Evolutionary conservation across 2,797 vertebrate genomes (phyloP).

Genomic region (Onychomys torridus): DNA sequence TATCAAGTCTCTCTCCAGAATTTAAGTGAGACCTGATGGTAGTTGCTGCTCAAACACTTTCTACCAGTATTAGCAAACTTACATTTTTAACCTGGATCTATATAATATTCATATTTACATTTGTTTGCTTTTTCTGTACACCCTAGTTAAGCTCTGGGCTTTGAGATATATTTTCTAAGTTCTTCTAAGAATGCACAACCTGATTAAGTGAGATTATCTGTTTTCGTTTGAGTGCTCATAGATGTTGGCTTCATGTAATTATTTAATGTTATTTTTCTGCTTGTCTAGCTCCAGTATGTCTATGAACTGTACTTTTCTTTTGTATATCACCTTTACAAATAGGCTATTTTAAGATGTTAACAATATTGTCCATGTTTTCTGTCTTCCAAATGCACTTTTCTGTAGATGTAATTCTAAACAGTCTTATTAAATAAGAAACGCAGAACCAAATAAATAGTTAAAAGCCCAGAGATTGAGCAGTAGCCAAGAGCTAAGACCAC

Average conservation of each 20-base stretch:
- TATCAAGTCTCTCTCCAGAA: neutral
- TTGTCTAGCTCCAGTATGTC: neutral
- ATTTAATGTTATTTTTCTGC: neutral
- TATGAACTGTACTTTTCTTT: neutral
- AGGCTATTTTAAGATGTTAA: neutral
- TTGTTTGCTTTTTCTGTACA: neutral
- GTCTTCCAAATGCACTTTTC: neutral
- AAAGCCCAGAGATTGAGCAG: no score
- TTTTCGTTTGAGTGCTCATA: neutral
- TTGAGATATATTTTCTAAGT: neutral
- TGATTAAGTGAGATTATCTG: neutral
- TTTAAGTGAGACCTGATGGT: neutral
- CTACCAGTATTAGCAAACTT: neutral
- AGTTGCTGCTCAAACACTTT: neutral
- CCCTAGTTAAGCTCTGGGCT: neutral
- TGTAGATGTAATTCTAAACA: no score
- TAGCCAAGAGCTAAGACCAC: no score
- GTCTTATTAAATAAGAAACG: no score
- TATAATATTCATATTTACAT: neutral
- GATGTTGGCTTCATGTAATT: neutral
- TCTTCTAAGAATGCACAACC: neutral
- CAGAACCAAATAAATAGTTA: no score
- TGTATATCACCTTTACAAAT: neutral
- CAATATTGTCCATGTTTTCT: neutral
- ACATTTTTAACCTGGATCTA: neutral